Evolutionary conservation across 2,888 invertebrate species (phyloP), one percentile per base, ranked within the genome.

Genomic region (Caenorhabditis doughertyi): DNA sequence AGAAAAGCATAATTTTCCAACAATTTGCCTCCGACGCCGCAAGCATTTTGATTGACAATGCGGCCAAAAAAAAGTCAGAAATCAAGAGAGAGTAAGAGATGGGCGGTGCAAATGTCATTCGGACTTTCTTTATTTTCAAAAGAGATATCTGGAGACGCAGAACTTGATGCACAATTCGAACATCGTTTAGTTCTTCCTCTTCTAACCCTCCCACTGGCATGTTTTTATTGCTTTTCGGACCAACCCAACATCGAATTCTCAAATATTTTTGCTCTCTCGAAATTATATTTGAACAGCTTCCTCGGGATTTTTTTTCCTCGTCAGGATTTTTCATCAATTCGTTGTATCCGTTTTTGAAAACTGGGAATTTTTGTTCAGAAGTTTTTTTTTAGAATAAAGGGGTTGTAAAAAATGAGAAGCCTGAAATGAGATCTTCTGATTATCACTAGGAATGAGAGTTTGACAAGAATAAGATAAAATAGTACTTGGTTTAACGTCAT

Each of bases 41-140:
- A 73, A 73, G 56, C 73, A 73, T 73, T 65, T 73, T 73, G 73
- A 73, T 73, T 73, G 73, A 56, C 73, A 73, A 56, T 51, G 32
- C 71, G 60, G 2, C 47, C 8, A 35, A 29, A 62, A 64, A 27
- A 51, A 25, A 65, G 32, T 23, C 23, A 44, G 49, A 64, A 64
- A 64, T 64, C 64, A 62, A 21, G 25, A 11, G 42, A 53, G 35
- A 56, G 49, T 27, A 39, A 23, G 65, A 51, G 49, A 74, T 74
- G 65, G 74, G 74, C 74, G 74, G 74, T 74, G 67, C 74, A 74
- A 74, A 74, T 74, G 74, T 67, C 65, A 56, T 65, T 27, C 73
- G 65, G 35, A 44, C 53, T 58, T 60, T 47, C 44, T 42, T 29
- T n/a, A n/a, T n/a, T n/a, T n/a, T n/a, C 27, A 53, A 47, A 56